Evolutionary conservation across 2,113 vertebrate genomes (phyloP).

Genomic region (Leptobrachium leishanense): DNA sequence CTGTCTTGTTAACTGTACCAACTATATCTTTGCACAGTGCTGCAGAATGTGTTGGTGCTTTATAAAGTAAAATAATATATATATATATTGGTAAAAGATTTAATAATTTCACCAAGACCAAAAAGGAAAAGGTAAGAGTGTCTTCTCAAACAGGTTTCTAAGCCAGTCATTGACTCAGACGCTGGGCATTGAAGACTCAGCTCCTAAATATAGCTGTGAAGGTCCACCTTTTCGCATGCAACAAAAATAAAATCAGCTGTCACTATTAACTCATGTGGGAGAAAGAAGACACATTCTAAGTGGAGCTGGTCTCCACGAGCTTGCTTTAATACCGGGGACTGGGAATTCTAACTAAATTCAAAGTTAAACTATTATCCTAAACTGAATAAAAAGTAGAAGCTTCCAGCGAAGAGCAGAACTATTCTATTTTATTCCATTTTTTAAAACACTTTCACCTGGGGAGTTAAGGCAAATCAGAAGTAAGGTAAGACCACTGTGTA

Average conservation of each 20-base stretch:
- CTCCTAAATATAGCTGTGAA: slow-evolving; percentile 74
- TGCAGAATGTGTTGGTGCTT: no score
- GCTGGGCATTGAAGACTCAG: slow-evolving; percentile 70
- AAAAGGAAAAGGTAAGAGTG: slow-evolving; percentile 53
- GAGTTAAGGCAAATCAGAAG: neutral
- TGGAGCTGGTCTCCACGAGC: slow-evolving; percentile 83
- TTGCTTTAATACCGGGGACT: slow-evolving; percentile 68
- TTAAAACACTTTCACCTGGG: neutral
- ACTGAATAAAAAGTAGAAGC: slow-evolving; percentile 32
- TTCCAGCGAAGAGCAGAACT: slow-evolving; percentile 58
- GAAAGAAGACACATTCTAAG: slow-evolving; percentile 64
- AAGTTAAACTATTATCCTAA: slow-evolving; percentile 43
- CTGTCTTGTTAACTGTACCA: no score
- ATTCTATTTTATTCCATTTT: slow-evolving; percentile 27
- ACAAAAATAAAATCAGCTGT: slow-evolving; percentile 84
- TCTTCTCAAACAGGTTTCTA: slow-evolving; percentile 64
- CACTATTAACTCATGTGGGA: slow-evolving; percentile 65
- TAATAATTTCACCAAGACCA: no score
- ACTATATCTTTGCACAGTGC: no score
- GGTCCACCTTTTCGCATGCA: slow-evolving; percentile 61
- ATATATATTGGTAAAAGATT: no score
- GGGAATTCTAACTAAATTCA: slow-evolving; percentile 62
- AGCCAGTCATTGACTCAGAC: slow-evolving; percentile 62
- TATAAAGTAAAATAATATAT: no score
- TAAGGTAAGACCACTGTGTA: slow-evolving; percentile 8